Evolutionary conservation across 2,113 vertebrate genomes (phyloP).

Genomic region (Eulacestoma nigropectus): DNA sequence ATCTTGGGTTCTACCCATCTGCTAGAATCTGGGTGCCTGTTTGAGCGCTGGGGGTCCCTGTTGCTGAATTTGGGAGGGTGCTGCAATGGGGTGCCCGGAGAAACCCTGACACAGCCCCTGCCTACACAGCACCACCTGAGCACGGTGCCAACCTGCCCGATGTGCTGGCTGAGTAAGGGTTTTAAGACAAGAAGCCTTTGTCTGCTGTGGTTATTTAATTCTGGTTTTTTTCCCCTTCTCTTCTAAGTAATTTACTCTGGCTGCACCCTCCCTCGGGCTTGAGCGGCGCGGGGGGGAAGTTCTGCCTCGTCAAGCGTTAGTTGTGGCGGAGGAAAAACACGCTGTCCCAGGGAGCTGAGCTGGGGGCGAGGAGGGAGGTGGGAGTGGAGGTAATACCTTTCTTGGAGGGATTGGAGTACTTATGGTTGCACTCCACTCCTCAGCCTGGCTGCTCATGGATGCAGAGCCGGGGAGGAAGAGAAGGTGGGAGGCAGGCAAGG

Average conservation of each 20-base stretch:
- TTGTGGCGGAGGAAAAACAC: conserved; percentile 50
- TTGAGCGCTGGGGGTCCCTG: background rate
- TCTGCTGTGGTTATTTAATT: background rate
- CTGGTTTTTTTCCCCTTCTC: background rate
- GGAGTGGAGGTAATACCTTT: conserved; percentile 63
- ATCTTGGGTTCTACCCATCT: background rate
- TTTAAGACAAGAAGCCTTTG: conserved; percentile 29
- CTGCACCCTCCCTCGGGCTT: background rate
- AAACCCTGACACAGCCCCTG: background rate
- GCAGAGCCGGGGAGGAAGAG: background rate
- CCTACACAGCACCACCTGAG: background rate
- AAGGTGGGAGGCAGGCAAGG: conserved; percentile 49
- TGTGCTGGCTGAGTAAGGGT: background rate
- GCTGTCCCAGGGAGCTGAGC: conserved; percentile 44
- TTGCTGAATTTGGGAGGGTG: background rate
- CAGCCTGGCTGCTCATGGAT: background rate
- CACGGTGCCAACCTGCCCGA: rapidly evolving
- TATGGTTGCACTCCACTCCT: rapidly evolving
- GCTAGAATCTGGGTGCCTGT: background rate
- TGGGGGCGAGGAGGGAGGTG: background rate
- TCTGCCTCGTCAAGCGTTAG: background rate
- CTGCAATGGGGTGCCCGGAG: rapidly evolving
- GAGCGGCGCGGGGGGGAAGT: background rate
- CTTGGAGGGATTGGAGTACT: background rate
- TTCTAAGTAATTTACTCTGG: background rate